Evolutionary conservation across 1,140 invertebrate genomes (phyloP), one percentile per base, ranked within the genome.

Genomic region (Drosophila ananassae): DNA sequence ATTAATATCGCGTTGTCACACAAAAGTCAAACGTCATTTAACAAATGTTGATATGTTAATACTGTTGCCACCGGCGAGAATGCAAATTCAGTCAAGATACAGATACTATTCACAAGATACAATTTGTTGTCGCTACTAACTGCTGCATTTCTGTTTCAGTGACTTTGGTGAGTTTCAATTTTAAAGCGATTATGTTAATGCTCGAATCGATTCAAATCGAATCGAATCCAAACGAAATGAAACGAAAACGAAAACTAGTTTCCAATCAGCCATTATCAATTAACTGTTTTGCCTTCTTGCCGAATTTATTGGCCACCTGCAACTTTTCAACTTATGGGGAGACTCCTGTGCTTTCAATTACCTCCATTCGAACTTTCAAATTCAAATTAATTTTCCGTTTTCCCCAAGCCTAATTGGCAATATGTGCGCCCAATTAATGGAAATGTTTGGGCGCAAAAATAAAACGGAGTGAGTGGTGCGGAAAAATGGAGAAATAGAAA

Each of bases 1-100:
- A 87, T 87, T 82, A 87, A 87, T 87, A 81, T 89, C 83, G 83
- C 66, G 72, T 87, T 87, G 83, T 87, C 82, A 87, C 74, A 87
- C 75, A 87, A 87, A 87, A 87, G 82, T 87, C 83, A 87, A 87
- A 83, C 79, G 83, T 87, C 83, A 83, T 89, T 87, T 87, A 89
- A 87, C 83, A 87, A 87, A 87, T 87, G 83, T 89, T 89, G 83
- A 87, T 87, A 89, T 87, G 83, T 87, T 87, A 87, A 87, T 85
- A 78, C 61, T 44, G 41, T 21, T 59, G 75, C 75, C 75, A 77
- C 75, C 59, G 67, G 59, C 51, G 59, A 41, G 77, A 79, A 80
- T 84, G 81, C 81, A 85, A 80, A 80, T 66, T 51, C 54, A 30
- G 47, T 3, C 46, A 51, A 44, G 41, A 13, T 13, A 44, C 13